A percentile compares a stretch with the other conserved stretches of the same genome.
Evolutionary conservation across 2,113 vertebrate genomes (phyloP).

Genomic region (Mesitornis unicolor): DNA sequence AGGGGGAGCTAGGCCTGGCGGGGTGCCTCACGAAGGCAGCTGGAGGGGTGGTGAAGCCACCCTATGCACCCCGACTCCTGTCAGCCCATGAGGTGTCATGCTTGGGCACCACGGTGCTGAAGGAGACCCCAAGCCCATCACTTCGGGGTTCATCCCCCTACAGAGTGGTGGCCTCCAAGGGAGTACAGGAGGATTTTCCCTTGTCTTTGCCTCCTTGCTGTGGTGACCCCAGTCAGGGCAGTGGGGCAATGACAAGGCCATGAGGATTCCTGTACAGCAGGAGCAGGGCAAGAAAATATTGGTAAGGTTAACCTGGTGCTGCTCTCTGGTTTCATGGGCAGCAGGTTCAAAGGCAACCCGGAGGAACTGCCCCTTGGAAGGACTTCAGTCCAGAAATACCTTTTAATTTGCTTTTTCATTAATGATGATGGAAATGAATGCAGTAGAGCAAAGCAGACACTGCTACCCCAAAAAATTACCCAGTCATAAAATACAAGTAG

Average conservation of each 20-base stretch:
- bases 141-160: no score
- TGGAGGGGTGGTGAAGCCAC: no score
- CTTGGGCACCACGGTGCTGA: background rate
- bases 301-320: background rate
- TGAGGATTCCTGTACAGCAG: background rate
- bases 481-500: background rate
- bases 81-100: fast-evolving
- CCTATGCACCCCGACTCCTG: no score
- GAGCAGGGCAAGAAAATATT: background rate
- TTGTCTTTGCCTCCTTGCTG: background rate
- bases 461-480: background rate
- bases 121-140: background rate
- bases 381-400: background rate
- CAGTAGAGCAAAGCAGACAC: background rate
- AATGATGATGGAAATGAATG: background rate
- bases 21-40: background rate
- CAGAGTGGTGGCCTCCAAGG: fast-evolving
- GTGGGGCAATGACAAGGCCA: fast-evolving
- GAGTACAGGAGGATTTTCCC: background rate
- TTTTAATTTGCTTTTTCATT: background rate
- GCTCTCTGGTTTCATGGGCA: background rate
- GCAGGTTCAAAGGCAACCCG: background rate
- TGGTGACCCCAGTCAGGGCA: background rate
- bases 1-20: background rate
- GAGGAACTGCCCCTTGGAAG: background rate